Evolutionary conservation across 2,888 invertebrate genomes (phyloP).

Genomic region (Platycheirus albimanus): DNA sequence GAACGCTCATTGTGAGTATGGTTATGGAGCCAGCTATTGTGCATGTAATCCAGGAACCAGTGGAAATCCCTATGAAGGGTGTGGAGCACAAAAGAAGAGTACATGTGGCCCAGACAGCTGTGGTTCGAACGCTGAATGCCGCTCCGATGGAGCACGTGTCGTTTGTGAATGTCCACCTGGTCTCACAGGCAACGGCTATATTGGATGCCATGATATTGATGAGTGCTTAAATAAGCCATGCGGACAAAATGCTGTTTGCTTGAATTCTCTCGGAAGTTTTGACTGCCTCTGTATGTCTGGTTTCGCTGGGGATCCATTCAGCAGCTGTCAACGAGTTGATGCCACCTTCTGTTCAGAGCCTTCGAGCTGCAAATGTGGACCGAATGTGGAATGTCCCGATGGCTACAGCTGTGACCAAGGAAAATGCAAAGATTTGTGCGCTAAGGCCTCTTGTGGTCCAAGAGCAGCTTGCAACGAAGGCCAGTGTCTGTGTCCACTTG

Average conservation of each 20-base stretch:
- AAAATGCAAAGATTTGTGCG: slow-evolving; percentile 90
- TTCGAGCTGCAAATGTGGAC: slow-evolving; percentile 87
- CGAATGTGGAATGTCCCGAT: slow-evolving; percentile 88
- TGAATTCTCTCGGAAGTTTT: slow-evolving; percentile 94
- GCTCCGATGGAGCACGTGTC: slow-evolving; percentile 88
- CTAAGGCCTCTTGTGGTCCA: slow-evolving; percentile 90
- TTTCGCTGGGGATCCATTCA: slow-evolving; percentile 93
- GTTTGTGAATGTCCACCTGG: slow-evolving; percentile 93
- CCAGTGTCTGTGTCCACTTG: slow-evolving; percentile 90
- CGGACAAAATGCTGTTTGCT: slow-evolving; percentile 93
- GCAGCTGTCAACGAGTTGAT: slow-evolving; percentile 89
- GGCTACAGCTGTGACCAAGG: slow-evolving; percentile 90
- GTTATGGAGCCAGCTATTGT: slow-evolving; percentile 87
- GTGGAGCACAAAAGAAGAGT: slow-evolving; percentile 88
- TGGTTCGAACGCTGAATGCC: slow-evolving; percentile 91
- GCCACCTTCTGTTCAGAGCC: slow-evolving; percentile 88
- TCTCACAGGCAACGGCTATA: slow-evolving; percentile 93
- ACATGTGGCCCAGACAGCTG: slow-evolving; percentile 89
- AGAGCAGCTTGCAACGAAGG: slow-evolving; percentile 92
- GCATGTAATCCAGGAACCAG: slow-evolving; percentile 92
- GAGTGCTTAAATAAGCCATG: slow-evolving; percentile 92
- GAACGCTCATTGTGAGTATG: slow-evolving; percentile 95
- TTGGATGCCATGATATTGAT: slow-evolving; percentile 92
- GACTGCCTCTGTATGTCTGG: slow-evolving; percentile 94
- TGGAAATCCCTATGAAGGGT: slow-evolving; percentile 94